These are phyloP conservation scores for Sebastes umbrosus DNA, from an alignment of 2,797 vertebrate species.

Conservation along the genomic window DNA sequence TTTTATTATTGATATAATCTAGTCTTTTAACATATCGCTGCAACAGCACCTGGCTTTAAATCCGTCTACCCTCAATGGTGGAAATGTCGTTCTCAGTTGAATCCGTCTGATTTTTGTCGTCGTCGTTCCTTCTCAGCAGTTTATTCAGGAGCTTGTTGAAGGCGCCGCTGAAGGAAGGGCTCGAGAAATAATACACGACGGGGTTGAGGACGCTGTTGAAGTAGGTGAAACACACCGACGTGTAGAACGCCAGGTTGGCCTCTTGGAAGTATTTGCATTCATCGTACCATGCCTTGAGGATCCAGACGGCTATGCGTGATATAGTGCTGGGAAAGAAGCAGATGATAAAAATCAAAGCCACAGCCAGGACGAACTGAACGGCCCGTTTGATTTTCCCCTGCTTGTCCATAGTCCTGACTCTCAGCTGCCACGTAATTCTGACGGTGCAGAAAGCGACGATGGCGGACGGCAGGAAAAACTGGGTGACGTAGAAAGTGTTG, in stretches of 20 bases:
- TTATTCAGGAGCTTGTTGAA: constrained; percentile 72
- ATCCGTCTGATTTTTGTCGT: rapidly evolving
- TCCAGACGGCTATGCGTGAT: constrained; percentile 78
- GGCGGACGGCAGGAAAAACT: constrained; percentile 76
- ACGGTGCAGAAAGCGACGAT: constrained; percentile 83
- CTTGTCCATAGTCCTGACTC: constrained; percentile 76
- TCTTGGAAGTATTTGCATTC: constrained; percentile 77
- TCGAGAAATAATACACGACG: constrained; percentile 85
- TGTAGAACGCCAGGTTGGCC: constrained; percentile 83
- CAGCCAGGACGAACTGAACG: constrained; percentile 78
- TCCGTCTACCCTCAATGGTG: background rate
- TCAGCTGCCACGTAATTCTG: constrained; percentile 81
- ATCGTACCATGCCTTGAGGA: constrained; percentile 77
- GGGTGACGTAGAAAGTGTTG: constrained; percentile 81
- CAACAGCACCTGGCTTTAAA: background rate
- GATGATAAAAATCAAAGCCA: constrained; percentile 80
- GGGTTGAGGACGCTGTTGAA: constrained; percentile 87
- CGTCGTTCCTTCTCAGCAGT: constrained; percentile 52
- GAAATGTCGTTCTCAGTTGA: constrained; percentile 7
- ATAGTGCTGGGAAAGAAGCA: constrained; percentile 85
- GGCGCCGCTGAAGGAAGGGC: constrained; percentile 76
- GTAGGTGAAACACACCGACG: constrained; percentile 83
- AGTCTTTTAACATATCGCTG: background rate
- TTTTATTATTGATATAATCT: background rate
- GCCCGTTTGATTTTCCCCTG: constrained; percentile 82